Conservation (phyloP, 2,797 vertebrate genomes). For the Leuciscus waleckii region DNA sequence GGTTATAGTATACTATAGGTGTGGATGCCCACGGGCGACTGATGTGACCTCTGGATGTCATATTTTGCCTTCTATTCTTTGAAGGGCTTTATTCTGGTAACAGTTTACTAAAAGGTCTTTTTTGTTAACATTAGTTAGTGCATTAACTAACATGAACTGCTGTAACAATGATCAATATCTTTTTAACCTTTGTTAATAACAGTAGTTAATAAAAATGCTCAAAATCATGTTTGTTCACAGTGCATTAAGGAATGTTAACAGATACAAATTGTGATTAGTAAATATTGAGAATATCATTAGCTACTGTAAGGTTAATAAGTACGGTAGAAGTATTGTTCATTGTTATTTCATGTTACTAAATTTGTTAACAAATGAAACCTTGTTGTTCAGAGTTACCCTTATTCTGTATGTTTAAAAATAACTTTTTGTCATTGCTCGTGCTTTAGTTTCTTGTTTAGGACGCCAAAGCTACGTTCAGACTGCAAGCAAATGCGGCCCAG, state of each 20-base stretch:
- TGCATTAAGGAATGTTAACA: neutral
- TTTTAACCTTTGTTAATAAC: neutral
- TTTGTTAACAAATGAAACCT: neutral
- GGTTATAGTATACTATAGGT: conserved; percentile 33
- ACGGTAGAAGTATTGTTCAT: neutral
- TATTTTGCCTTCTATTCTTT: conserved; percentile 2
- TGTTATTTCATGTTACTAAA: neutral
- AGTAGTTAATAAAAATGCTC: neutral
- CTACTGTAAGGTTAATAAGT: neutral
- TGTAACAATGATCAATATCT: neutral
- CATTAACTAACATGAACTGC: neutral
- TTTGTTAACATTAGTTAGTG: neutral
- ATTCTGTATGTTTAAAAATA: neutral
- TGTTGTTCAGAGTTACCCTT: neutral
- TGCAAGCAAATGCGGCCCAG: too few species aligned
- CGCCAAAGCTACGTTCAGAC: too few species aligned
- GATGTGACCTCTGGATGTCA: conserved; percentile 31
- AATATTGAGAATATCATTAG: neutral
- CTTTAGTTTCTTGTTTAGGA: neutral
- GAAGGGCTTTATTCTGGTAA: neutral
- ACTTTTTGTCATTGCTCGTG: neutral
- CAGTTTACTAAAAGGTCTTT: neutral
- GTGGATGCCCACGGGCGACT: conserved; percentile 13
- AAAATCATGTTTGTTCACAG: neutral
- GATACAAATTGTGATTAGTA: neutral